Percentiles rank a stretch among this genome's conserved stretches.
phyloP scores from a whole-genome alignment of 1,140 invertebrate species.

The Antheraea mylitta region DNA sequence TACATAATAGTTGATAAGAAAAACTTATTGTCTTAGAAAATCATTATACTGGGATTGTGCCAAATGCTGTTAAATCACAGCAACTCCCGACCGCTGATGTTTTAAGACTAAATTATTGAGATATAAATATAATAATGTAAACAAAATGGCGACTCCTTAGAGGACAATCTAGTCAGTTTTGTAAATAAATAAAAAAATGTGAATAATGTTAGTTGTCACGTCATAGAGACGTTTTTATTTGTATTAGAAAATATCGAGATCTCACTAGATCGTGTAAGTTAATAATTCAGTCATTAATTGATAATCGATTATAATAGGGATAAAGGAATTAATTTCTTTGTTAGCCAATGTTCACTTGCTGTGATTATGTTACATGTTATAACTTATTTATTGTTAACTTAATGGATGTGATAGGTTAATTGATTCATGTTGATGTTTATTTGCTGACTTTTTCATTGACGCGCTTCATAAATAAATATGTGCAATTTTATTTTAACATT shows the following conservation, averaged over 20 bases:
- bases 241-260: slow-evolving; percentile 72
- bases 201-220: slow-evolving; percentile 70
- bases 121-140: slow-evolving; percentile 52
- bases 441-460: slow-evolving; percentile 61
- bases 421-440: slow-evolving; percentile 60
- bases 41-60: slow-evolving; percentile 68
- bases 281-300: slow-evolving; percentile 71
- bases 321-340: slow-evolving; percentile 69
- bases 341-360: slow-evolving; percentile 77
- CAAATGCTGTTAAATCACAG: slow-evolving; percentile 61
- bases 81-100: slow-evolving; percentile 54
- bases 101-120: slow-evolving; percentile 59
- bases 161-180: slow-evolving; percentile 73
- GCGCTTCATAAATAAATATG: slow-evolving; percentile 46
- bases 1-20: slow-evolving; percentile 33
- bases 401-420: slow-evolving; percentile 72
- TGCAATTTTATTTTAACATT: slow-evolving; percentile 50
- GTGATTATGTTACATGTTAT: slow-evolving; percentile 76
- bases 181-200: slow-evolving; percentile 75
- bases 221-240: slow-evolving; percentile 70
- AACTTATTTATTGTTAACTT: slow-evolving; percentile 74
- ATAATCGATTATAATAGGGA: slow-evolving; percentile 64
- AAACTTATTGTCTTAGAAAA: slow-evolving; percentile 35
- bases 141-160: slow-evolving; percentile 63
- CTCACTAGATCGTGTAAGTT: slow-evolving; percentile 76